Evolutionary conservation across 2,797 vertebrate species (phyloP).

Genomic region (Sebastes ruberrimus): DNA sequence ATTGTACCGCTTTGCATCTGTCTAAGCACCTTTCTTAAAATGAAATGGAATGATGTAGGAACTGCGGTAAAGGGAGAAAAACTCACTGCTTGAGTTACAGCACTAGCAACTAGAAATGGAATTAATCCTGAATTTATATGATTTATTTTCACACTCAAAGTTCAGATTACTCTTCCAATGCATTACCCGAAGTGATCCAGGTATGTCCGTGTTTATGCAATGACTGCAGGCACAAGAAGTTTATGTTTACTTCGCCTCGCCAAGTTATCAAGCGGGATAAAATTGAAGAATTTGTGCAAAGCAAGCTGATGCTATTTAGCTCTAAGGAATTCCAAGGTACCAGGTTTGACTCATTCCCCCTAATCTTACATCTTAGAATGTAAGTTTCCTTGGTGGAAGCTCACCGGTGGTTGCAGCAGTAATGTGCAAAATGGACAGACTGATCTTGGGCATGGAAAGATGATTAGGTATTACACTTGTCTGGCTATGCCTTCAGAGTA

Average conservation of each 20-base stretch:
- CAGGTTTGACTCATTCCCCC: constrained; percentile 1
- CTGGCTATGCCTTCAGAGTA: neutral
- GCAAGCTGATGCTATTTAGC: neutral
- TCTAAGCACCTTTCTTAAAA: neutral
- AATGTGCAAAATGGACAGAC: constrained; percentile 17
- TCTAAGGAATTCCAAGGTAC: neutral
- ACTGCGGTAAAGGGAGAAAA: neutral
- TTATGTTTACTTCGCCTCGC: constrained; percentile 2
- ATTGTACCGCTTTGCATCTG: neutral
- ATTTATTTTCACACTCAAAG: neutral
- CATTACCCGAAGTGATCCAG: neutral
- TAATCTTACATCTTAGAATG: neutral
- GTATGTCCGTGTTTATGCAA: constrained; percentile 1
- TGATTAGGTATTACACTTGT: constrained; percentile 20
- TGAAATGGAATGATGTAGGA: neutral
- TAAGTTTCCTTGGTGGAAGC: constrained; percentile 1
- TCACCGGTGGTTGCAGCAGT: constrained; percentile 3
- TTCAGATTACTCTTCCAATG: neutral
- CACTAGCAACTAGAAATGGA: neutral
- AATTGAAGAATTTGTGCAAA: constrained; percentile 14
- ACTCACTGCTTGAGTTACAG: neutral
- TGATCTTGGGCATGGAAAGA: constrained; percentile 20
- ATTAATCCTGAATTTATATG: neutral
- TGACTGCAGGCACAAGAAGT: neutral
- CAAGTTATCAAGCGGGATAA: neutral